Evolutionary conservation across 1,140 invertebrate genomes (phyloP).

Genomic region (Cydia strobilella): DNA sequence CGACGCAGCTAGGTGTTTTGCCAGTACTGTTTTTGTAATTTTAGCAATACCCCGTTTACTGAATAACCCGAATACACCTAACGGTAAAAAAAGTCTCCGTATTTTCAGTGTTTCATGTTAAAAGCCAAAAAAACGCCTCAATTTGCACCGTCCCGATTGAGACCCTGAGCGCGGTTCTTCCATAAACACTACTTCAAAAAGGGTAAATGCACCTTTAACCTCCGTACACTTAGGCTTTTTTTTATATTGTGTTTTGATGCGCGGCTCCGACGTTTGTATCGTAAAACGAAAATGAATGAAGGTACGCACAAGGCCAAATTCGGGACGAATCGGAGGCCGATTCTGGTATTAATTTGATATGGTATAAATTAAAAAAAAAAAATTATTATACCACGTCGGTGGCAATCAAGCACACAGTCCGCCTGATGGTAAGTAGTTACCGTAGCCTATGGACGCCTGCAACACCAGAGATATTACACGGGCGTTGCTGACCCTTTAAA

Average conservation of each 20-base stretch:
- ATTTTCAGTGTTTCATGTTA: slow-evolving; percentile 1
- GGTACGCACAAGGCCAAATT: slow-evolving; percentile 1
- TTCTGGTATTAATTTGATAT: too few species aligned
- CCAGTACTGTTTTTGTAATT: too few species aligned
- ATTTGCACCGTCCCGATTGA: slow-evolving; percentile 14
- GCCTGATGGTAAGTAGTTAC: too few species aligned
- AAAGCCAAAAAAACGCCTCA: slow-evolving; percentile 18
- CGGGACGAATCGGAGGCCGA: not conserved
- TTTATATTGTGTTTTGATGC: not conserved
- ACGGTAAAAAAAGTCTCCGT: not conserved
- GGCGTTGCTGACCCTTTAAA: too few species aligned
- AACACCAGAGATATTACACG: too few species aligned
- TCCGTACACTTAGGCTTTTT: not conserved
- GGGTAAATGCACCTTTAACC: not conserved
- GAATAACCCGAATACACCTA: not conserved
- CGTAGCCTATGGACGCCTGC: too few species aligned
- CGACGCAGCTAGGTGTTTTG: too few species aligned
- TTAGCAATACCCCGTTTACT: too few species aligned
- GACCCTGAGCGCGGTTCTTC: slow-evolving; percentile 2
- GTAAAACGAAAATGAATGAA: slow-evolving; percentile 32
- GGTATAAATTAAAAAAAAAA: too few species aligned
- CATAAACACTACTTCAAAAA: not conserved
- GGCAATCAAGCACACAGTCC: too few species aligned
- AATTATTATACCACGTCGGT: too few species aligned
- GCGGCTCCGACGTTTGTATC: not conserved